Evolutionary conservation across 2,888 invertebrate genomes (phyloP), one percentile per base, ranked within the genome.

Genomic region (Oxyteleia sp.): DNA sequence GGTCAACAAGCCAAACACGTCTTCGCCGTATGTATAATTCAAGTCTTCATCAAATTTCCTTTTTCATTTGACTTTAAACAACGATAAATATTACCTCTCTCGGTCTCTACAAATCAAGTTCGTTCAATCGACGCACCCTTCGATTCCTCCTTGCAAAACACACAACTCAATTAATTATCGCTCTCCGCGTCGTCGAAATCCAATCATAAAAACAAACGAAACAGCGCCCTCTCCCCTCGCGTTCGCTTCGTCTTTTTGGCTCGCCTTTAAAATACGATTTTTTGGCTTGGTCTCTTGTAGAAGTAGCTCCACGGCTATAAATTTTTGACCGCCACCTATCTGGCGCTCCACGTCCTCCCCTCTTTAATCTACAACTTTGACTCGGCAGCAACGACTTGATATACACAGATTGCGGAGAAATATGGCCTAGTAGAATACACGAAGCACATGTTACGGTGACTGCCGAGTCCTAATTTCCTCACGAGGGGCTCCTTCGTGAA

Each of bases 311-410:
- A 35, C 23, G 43, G 66, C 66, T 53, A 76, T 84, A 84, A 84
- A 84, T 84, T 80, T 80, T 84, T 80, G 59, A 75, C 71, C 84
- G 49, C 66, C 75, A 20, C 80, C 66, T 76, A 80, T 80, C 83
- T 63, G 49, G 35, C 51, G 43, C 38, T 66, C 20, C 57, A 68
- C 61, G 81, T 81, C 84, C 84, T 72, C 75, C 75, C 76, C 76
- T 68, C 81, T 78, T 81, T 81, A 84, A 81, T 84, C 78, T 81
- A 84, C 84, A 78, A 76, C 84, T 84, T 78, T 74, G 84, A 81
- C 74, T 81, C 68, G 43, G 57, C 69, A 59, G 75, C 80, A 76
- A 66, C 84, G 76, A 84, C 84, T 76, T 76, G 84, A 84, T 84
- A 80, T 80, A 80, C 80, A 80, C 75, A 69, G 75, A 80, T 84